phyloP scores from a whole-genome alignment of 2,113 vertebrate species.

The Platysternon megacephalum region DNA sequence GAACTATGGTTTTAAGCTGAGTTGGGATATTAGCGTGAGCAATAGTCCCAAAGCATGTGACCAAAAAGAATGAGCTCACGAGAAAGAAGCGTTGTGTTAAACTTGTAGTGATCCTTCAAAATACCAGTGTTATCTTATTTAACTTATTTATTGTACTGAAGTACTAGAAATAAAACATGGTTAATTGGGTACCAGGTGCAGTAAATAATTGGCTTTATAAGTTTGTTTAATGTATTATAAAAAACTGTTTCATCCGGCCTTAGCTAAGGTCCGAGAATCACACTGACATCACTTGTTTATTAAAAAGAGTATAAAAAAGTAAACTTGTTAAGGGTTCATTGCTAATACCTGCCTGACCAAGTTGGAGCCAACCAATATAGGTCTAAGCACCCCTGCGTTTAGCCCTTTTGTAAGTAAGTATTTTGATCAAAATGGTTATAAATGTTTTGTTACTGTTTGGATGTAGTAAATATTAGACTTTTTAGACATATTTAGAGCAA shows the following conservation, averaged over 20 bases:
- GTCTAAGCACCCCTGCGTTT: not conserved
- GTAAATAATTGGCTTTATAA: no score
- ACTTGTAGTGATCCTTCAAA: not conserved
- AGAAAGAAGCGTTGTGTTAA: not conserved
- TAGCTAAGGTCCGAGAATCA: no score
- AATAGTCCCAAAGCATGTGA: not conserved
- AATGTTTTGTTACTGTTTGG: not conserved
- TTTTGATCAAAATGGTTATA: not conserved
- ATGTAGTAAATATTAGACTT: not conserved
- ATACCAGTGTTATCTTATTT: not conserved
- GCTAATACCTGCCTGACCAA: no score
- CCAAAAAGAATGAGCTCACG: not conserved
- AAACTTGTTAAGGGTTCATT: no score
- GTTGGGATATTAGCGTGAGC: not conserved
- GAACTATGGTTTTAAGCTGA: not conserved
- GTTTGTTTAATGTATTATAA: no score
- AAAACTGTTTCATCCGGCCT: no score
- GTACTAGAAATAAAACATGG: not conserved
- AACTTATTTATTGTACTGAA: not conserved
- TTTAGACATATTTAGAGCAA: not conserved
- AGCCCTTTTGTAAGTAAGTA: not conserved
- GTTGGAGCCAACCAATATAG: no score
- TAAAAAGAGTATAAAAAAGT: no score
- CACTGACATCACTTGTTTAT: no score
- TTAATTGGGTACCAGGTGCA: no score